These are phyloP conservation scores for Ptychoptera albimana DNA, from an alignment of 2,888 invertebrate species.

Conservation along the genomic window DNA sequence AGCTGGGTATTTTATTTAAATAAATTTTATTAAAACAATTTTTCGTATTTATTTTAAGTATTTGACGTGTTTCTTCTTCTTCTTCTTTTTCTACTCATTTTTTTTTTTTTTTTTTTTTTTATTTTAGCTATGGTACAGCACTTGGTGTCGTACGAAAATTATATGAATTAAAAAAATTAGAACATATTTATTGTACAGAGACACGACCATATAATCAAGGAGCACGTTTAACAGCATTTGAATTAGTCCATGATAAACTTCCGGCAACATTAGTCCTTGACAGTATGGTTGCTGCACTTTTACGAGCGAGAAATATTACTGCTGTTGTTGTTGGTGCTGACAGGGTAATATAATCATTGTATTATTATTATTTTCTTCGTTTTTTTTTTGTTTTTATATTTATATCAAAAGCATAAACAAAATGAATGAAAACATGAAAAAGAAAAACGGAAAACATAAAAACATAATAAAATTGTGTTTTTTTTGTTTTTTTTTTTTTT, in stretches of 20 bases:
- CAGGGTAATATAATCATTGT: constrained; percentile 38
- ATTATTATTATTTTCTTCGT: too few relatives aligned
- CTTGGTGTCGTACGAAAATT: constrained; percentile 86
- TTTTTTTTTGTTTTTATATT: background rate
- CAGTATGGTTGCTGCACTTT: constrained; percentile 83
- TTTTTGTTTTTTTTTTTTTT: too few relatives aligned
- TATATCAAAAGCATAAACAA: background rate
- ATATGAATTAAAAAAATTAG: constrained; percentile 50
- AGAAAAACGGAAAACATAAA: background rate
- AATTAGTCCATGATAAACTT: constrained; percentile 81
- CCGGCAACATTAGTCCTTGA: constrained; percentile 89
- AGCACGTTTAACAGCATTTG: constrained; percentile 87
- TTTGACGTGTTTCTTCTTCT: background rate
- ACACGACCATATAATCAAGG: constrained; percentile 98
- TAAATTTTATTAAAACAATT: background rate
- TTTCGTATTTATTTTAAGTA: background rate
- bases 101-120: background rate
- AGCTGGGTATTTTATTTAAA: constrained; percentile 41
- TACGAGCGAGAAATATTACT: constrained; percentile 66
- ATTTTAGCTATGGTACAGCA: constrained; percentile 71
- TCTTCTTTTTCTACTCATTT: background rate
- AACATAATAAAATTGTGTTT: too few relatives aligned
- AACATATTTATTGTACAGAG: constrained; percentile 89
- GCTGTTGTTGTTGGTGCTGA: constrained; percentile 98
- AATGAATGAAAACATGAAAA: constrained; percentile 5